Evolutionary conservation across 1,140 invertebrate genomes (phyloP).

Genomic region (Orchestia grillus): DNA sequence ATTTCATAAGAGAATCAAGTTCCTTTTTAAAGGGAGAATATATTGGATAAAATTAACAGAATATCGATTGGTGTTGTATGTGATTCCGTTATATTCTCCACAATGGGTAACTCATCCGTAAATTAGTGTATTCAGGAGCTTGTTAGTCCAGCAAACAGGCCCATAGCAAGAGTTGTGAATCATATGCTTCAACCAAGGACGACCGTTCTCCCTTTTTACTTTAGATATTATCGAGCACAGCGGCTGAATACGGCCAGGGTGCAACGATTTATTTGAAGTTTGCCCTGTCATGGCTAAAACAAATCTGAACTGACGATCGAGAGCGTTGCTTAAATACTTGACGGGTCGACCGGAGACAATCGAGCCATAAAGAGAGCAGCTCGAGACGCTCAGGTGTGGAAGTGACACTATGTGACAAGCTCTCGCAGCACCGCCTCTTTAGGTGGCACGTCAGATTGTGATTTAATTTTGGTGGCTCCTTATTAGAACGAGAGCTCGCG

Average conservation of each 20-base stretch:
- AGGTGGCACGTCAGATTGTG: neutral
- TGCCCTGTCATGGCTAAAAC: slow-evolving; percentile 6
- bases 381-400: neutral
- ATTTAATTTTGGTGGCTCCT: neutral
- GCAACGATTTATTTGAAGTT: neutral
- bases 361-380: neutral
- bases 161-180: neutral
- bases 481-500: neutral
- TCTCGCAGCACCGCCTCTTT: neutral
- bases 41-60: neutral
- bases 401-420: neutral
- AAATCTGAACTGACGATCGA: neutral
- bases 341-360: neutral
- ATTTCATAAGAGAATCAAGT: neutral
- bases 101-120: neutral
- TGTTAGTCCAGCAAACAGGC: neutral
- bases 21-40: neutral
- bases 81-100: neutral
- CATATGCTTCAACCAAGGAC: neutral
- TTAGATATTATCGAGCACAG: slow-evolving; percentile 1
- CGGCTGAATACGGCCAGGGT: neutral
- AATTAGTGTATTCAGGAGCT: neutral
- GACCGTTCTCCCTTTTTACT: neutral
- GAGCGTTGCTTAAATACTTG: neutral
- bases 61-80: neutral